Percentiles rank a stretch among this genome's conserved stretches.
phyloP scores from a whole-genome alignment of 2,113 vertebrate species.

The Pongo abelii region DNA sequence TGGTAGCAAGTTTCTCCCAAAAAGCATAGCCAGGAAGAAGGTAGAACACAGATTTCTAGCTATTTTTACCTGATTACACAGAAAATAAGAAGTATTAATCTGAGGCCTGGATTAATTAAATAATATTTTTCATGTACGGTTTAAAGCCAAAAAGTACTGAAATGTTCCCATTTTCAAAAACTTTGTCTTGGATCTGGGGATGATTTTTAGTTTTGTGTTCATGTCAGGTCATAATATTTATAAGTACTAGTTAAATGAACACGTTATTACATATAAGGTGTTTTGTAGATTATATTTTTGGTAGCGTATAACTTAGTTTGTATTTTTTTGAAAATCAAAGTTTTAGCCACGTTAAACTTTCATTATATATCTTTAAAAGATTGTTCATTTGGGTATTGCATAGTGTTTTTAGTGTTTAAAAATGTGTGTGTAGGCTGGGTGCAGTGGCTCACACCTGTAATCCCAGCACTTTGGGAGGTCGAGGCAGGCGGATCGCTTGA shows the following conservation, averaged over 20 bases:
- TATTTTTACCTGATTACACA: constrained; percentile 3
- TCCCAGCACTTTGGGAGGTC: no score
- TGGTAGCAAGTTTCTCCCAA: background rate
- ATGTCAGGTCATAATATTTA: background rate
- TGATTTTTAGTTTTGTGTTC: background rate
- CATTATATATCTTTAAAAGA: background rate
- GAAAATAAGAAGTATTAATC: background rate
- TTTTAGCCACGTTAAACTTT: constrained; percentile 16
- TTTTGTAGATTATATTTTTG: constrained; percentile 29
- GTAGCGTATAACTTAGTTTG: background rate
- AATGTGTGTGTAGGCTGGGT: no score
- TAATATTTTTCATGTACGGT: constrained; percentile 1
- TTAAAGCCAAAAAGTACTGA: background rate
- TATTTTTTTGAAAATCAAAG: constrained; percentile 1
- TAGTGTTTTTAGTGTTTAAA: constrained; percentile 28
- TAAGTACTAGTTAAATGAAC: constrained; percentile 10
- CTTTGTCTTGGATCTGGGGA: background rate
- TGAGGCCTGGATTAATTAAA: background rate
- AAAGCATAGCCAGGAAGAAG: background rate
- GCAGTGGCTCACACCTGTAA: no score
- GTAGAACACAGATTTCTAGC: constrained; percentile 1
- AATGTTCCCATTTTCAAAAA: constrained; percentile 22
- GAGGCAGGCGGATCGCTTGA: no score
- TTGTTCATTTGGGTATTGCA: background rate
- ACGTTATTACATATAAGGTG: background rate